phyloP scores from a whole-genome alignment of 2,888 invertebrate species.

The Athrips mouffetella region DNA sequence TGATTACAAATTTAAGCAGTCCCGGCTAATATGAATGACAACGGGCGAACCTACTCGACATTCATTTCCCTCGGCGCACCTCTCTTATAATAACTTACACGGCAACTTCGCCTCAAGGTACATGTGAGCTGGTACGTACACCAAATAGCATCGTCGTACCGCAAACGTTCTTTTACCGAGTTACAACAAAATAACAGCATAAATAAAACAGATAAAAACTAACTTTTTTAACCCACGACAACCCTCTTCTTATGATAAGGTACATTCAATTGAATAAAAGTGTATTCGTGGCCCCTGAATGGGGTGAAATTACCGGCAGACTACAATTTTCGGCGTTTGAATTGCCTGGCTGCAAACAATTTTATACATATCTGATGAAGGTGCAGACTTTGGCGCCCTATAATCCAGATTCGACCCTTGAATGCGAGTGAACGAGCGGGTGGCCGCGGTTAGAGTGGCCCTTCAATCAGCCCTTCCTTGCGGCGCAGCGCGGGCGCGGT shows the following conservation, averaged over 20 bases:
- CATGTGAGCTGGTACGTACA: constrained; percentile 29
- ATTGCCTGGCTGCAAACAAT: constrained; percentile 62
- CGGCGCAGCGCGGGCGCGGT: constrained; percentile 47
- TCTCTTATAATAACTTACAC: constrained; percentile 77
- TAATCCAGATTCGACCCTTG: constrained; percentile 76
- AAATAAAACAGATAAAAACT: neutral
- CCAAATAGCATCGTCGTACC: constrained; percentile 34
- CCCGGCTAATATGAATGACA: constrained; percentile 78
- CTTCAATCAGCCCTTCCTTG: constrained; percentile 75
- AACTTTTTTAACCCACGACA: constrained; percentile 15
- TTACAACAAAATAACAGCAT: neutral
- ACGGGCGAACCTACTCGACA: constrained; percentile 74
- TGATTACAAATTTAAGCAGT: constrained; percentile 76
- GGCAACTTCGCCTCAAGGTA: constrained; percentile 70
- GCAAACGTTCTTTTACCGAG: constrained; percentile 2
- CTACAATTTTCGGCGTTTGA: constrained; percentile 64
- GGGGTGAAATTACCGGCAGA: constrained; percentile 55
- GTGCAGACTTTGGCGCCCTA: constrained; percentile 74
- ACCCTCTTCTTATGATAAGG: constrained; percentile 30
- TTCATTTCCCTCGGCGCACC: constrained; percentile 76
- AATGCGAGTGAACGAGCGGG: constrained; percentile 75
- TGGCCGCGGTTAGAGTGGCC: constrained; percentile 75
- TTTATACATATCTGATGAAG: constrained; percentile 75
- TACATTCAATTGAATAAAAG: constrained; percentile 35
- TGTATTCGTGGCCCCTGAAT: constrained; percentile 48